Conservation (phyloP, 2,888 invertebrate species). For the Apotomis turbidana region DNA sequence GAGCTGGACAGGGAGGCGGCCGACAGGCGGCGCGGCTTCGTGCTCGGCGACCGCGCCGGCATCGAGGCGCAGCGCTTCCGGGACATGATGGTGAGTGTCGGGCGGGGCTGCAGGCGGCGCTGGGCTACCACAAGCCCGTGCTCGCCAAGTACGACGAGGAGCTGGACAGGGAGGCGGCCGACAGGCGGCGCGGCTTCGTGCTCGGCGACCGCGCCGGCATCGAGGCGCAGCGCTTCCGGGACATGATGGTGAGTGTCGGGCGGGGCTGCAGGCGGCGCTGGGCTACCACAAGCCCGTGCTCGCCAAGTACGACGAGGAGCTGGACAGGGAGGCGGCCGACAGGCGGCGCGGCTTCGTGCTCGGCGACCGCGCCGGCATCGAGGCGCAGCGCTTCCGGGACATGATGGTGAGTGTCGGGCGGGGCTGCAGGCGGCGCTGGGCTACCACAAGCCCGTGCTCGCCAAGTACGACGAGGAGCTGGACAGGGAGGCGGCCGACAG, state of each 20-base stretch:
- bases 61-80: constrained; percentile 81
- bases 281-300: constrained; percentile 88
- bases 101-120: constrained; percentile 86
- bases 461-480: constrained; percentile 98
- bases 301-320: constrained; percentile 97
- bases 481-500: constrained; percentile 82
- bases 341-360: constrained; percentile 89
- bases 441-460: constrained; percentile 87
- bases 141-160: constrained; percentile 98
- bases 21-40: constrained; percentile 87
- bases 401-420: constrained; percentile 79
- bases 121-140: constrained; percentile 86
- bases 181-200: constrained; percentile 87
- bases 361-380: constrained; percentile 85
- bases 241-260: no score
- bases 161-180: constrained; percentile 85
- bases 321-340: constrained; percentile 84
- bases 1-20: constrained; percentile 88
- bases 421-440: constrained; percentile 86
- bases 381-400: constrained; percentile 79
- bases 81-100: constrained; percentile 72
- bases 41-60: constrained; percentile 87
- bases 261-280: constrained; percentile 87
- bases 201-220: constrained; percentile 87
- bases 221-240: constrained; percentile 80